Base-by-base conservation (phyloP, 1,140 invertebrate genomes). In the Dufourea novaeangliae region DNA sequence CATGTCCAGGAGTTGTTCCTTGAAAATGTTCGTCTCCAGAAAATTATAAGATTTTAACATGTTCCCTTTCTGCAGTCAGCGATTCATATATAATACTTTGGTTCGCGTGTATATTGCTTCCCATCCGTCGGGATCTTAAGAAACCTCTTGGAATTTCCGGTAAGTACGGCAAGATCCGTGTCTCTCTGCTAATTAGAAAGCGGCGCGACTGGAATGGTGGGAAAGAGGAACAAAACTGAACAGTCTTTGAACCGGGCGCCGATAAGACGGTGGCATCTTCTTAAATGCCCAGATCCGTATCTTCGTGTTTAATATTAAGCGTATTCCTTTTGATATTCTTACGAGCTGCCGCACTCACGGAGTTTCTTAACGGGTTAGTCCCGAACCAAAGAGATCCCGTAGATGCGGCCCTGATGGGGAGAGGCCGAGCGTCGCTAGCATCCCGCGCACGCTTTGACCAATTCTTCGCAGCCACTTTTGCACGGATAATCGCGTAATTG, bases 321-420 rank as follows among this genome's bases (percentile, higher is more conserved):
- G 80, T 80, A 88, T 88, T 89, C 87, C 88, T 88, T 89, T 89
- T 88, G 86, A 89, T 84, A 87, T 85, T 86, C 71, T 71, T 78
- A 41, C 66, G 73, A 81, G 71, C 50, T 64, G 50, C 71, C 54
- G 72, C 54, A 44, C 57, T 59, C 54, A 59, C 59, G 50, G 37
- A 71, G 74, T 78, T 50, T 86, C 63, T 86, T 83, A 86, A 79
- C 83, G 52, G 63, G 80, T 85, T 86, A 86, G 34, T n/a, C 56
- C 14, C 52, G 57, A 57, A 56, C 71, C 75, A 82, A 86, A 83
- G 75, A 22, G 71, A 67, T 79, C 61, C 27, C 67, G 14, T 50
- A 29, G 78, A 83, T 59, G 64, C 71, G 39, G 27, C 14, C 27
- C 20, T 25, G 59, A 20, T 50, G 52, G 32, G 41, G 59, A 78